Evolutionary conservation across 2,797 vertebrate genomes (phyloP).

Genomic region (Paguma larvata): DNA sequence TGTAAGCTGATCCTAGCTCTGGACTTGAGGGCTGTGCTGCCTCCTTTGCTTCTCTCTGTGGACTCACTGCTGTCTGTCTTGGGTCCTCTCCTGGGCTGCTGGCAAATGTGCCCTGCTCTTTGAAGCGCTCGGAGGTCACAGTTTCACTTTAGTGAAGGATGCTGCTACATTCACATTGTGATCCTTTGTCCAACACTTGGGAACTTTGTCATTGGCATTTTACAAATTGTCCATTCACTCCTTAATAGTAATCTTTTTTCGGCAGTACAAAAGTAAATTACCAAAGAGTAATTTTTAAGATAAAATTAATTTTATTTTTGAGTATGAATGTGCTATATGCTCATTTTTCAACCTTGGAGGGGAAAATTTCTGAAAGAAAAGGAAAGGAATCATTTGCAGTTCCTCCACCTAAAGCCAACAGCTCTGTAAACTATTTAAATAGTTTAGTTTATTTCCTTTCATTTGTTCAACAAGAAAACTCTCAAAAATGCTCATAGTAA

Average conservation of each 20-base stretch:
- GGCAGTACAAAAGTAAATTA: neutral
- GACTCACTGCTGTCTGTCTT: neutral
- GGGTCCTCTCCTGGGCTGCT: neutral
- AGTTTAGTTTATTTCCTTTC: neutral
- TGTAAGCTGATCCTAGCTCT: neutral
- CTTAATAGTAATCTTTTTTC: neutral
- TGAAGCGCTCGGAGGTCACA: neutral
- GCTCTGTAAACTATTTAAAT: neutral
- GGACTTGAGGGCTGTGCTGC: neutral
- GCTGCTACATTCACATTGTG: neutral
- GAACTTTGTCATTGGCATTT: neutral
- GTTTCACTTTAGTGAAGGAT: neutral
- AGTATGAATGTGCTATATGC: neutral
- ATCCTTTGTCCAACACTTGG: neutral
- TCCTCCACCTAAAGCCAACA: neutral
- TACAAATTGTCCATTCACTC: neutral
- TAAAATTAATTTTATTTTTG: neutral
- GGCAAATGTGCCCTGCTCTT: neutral
- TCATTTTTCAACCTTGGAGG: neutral
- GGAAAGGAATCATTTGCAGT: neutral
- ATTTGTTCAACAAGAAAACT: neutral
- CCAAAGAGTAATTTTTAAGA: neutral
- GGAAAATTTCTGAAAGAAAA: neutral
- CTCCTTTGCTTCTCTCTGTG: neutral
- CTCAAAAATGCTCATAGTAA: neutral